Base-by-base conservation (phyloP, 2,888 invertebrate genomes). In the Spisula solida region DNA sequence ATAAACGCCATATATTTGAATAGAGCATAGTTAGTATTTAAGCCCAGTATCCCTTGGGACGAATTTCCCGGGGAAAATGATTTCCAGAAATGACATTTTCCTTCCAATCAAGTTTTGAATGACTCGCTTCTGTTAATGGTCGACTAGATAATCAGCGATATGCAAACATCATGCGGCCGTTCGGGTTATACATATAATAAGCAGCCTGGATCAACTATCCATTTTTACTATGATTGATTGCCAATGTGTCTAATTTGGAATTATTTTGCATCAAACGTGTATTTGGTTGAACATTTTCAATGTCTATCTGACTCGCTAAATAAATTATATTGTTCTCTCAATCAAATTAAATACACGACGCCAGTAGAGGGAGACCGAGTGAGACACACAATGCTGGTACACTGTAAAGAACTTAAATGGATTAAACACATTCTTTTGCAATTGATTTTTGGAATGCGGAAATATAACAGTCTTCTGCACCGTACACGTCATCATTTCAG, bases 321-420 rank as follows among this genome's bases (percentile, higher is more conserved):
- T 66, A 66, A 66, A 66, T 2, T 6, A 25, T n/a, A 10, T 10
- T 66, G 60, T 66, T 25, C 60, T 66, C 60, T 66, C 8, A 25
- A 66, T 66, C 25, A n/a, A 66, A 66, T 66, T 66, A 25, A 66
- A 66, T 66, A 66, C n/a, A n/a, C 60, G 60, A 25, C n/a, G 5
- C 60, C 56, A 20, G 56, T 56, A 5, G 41, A 41, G 41, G 41
- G 41, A 41, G 41, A 25, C 8, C 0, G 60, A 66, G 25, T 66
- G 60, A 66, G 25, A 16, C 60, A n/a, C 56, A 25, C 25, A n/a
- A 66, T 66, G 25, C 25, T 25, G 60, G 0, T 60, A n/a, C 60
- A 60, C 25, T 66, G 60, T 66, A 25, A 25, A 25, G n/a, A 25
- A 8, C 60, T 66, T n/a, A 66, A 66, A n/a, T 66, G 25, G 25